These are phyloP conservation scores for Netelia inedita DNA, from an alignment of 2,888 invertebrate genomes.

Conservation along the genomic window DNA sequence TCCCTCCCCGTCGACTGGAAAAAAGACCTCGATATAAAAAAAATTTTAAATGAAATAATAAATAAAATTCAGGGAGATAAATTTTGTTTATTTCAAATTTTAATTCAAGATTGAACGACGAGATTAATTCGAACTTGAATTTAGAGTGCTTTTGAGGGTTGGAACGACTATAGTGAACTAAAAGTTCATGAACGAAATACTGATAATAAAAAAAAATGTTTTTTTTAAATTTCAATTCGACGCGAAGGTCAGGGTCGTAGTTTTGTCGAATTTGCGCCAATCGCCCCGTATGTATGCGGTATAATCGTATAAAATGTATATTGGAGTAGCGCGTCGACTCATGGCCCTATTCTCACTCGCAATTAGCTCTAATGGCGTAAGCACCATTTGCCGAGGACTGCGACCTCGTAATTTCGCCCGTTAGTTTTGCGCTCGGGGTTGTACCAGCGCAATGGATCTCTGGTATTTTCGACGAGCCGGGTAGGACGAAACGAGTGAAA, in stretches of 20 bases:
- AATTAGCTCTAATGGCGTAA: conserved; percentile 42
- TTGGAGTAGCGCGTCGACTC: not conserved
- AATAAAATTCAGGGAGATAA: not conserved
- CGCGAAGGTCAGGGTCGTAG: not conserved
- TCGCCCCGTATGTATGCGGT: not conserved
- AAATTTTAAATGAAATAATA: not conserved
- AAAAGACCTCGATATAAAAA: not conserved
- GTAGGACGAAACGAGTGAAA: conserved; percentile 2
- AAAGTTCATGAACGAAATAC: too few relatives aligned
- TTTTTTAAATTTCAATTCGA: not conserved
- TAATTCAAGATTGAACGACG: too few relatives aligned
- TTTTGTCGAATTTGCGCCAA: not conserved
- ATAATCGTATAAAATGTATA: conserved; percentile 1
- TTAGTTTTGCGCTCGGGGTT: not conserved
- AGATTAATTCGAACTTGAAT: too few relatives aligned
- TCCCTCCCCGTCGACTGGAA: not conserved
- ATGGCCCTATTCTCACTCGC: conserved; percentile 32
- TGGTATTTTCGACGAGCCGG: not conserved
- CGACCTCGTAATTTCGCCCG: conserved; percentile 36
- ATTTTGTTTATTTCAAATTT: too few relatives aligned
- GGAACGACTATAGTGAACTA: too few relatives aligned
- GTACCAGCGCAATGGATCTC: not conserved
- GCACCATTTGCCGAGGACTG: conserved; percentile 41
- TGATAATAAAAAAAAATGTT: too few relatives aligned
- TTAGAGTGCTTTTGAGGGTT: too few relatives aligned